These are phyloP conservation scores for Urophycis tenuis DNA, from an alignment of 2,797 vertebrate species.

Conservation along the genomic window DNA sequence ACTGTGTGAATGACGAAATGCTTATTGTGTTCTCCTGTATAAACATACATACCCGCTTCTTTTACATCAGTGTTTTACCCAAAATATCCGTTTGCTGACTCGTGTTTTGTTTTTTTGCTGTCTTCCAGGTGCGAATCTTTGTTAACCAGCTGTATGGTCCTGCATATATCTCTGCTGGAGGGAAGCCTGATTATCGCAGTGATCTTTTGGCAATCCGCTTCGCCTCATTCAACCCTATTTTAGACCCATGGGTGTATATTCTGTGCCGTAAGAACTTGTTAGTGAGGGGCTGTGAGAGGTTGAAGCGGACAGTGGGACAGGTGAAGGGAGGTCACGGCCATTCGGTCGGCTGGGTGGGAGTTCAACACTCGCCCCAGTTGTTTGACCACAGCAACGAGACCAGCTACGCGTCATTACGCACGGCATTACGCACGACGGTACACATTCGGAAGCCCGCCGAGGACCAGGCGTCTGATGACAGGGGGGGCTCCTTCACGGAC, in stretches of 20 bases:
- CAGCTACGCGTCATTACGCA: conserved; percentile 70
- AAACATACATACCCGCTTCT: not conserved
- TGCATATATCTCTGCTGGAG: conserved; percentile 62
- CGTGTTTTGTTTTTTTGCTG: not conserved
- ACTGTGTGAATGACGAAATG: not conserved
- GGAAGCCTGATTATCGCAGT: conserved; percentile 60
- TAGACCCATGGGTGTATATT: conserved; percentile 80
- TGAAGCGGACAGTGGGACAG: conserved; percentile 52
- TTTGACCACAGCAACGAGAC: conserved; percentile 65
- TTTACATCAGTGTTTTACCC: not conserved
- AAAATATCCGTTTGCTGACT: not conserved
- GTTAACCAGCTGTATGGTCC: conserved; percentile 73
- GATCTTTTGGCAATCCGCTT: conserved; percentile 75
- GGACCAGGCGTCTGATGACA: conserved; percentile 14
- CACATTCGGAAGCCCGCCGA: not conserved
- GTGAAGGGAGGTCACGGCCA: conserved; percentile 29
- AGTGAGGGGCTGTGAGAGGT: conserved; percentile 63
- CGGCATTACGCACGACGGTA: conserved; percentile 50
- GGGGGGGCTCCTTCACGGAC: conserved; percentile 58
- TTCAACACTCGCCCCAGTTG: conserved; percentile 65
- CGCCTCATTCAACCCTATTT: conserved; percentile 77
- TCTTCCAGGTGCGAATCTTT: conserved; percentile 72
- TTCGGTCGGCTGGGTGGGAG: conserved; percentile 44
- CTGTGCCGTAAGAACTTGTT: conserved; percentile 73
- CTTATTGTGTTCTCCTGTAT: not conserved